Evolutionary conservation across 2,797 vertebrate genomes (phyloP).

Genomic region (Lagorchestes hirsutus): DNA sequence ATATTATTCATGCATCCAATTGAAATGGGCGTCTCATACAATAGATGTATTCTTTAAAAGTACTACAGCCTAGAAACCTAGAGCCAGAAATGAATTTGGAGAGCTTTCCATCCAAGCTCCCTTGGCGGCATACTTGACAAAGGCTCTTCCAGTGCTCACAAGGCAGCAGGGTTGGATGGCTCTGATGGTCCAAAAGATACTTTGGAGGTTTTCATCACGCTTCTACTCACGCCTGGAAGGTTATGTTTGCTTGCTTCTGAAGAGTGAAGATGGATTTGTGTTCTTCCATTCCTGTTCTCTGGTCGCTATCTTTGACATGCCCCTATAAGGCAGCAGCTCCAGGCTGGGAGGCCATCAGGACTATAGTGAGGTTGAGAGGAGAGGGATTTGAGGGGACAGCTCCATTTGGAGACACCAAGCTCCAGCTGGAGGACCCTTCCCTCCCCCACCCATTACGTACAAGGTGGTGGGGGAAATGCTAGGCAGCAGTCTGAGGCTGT

Average conservation of each 20-base stretch:
- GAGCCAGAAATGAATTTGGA: neutral
- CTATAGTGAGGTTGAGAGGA: neutral
- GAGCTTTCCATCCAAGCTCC: neutral
- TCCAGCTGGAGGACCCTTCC: neutral
- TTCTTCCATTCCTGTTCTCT: neutral
- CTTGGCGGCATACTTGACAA: neutral
- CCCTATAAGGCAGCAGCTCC: neutral
- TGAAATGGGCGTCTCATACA: neutral
- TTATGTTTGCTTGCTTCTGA: neutral
- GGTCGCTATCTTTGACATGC: neutral
- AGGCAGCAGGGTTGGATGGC: neutral
- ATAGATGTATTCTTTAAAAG: neutral
- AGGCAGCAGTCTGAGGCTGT: neutral
- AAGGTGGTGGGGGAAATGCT: neutral
- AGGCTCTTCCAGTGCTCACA: neutral
- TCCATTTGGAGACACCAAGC: neutral
- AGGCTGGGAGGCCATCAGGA: neutral
- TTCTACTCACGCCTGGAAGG: neutral
- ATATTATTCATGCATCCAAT: neutral
- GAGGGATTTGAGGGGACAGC: neutral
- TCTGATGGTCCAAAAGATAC: neutral
- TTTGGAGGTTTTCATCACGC: neutral
- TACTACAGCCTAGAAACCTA: neutral
- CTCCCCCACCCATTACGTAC: neutral
- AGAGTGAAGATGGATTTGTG: neutral